Conservation (phyloP, 2,888 invertebrate genomes). For the Onchidella celtica region DNA sequence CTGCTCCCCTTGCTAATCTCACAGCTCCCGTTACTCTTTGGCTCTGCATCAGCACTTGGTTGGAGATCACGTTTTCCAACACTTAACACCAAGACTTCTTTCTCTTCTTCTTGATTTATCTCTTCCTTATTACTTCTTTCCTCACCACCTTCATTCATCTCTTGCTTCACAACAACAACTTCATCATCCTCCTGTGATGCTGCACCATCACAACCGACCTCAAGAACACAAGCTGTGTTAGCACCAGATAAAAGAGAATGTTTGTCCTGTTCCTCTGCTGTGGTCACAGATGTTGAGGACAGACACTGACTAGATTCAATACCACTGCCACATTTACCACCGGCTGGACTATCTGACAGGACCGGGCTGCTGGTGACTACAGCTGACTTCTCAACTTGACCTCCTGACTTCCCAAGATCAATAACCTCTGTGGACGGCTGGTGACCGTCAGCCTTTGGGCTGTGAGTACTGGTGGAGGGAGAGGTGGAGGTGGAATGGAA, state of each 20-base stretch:
- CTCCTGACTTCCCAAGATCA: background rate
- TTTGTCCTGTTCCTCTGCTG: slow-evolving; percentile 44
- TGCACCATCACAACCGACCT: slow-evolving; percentile 24
- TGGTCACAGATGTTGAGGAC: background rate
- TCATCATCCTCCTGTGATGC: background rate
- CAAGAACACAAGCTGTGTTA: slow-evolving; percentile 7
- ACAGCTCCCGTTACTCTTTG: background rate
- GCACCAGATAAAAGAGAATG: slow-evolving; percentile 42
- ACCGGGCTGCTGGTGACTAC: background rate
- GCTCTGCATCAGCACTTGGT: background rate
- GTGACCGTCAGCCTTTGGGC: slow-evolving; percentile 40
- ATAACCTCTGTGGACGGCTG: background rate
- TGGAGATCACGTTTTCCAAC: slow-evolving; percentile 21
- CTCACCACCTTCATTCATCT: background rate
- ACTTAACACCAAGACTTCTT: slow-evolving; percentile 38
- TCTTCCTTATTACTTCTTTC: background rate
- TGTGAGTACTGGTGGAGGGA: slow-evolving; percentile 27
- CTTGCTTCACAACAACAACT: slow-evolving; percentile 5
- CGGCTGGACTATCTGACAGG: slow-evolving; percentile 14
- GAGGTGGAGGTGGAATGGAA: slow-evolving; percentile 31
- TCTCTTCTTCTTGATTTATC: slow-evolving; percentile 27
- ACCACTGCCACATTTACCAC: background rate
- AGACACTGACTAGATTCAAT: slow-evolving; percentile 10
- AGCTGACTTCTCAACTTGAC: background rate
- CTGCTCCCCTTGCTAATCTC: background rate